Percentiles rank a stretch among this genome's conserved stretches.
These are phyloP conservation scores for Mus spretus DNA, from an alignment of 2,797 vertebrate species.

Conservation along the genomic window DNA sequence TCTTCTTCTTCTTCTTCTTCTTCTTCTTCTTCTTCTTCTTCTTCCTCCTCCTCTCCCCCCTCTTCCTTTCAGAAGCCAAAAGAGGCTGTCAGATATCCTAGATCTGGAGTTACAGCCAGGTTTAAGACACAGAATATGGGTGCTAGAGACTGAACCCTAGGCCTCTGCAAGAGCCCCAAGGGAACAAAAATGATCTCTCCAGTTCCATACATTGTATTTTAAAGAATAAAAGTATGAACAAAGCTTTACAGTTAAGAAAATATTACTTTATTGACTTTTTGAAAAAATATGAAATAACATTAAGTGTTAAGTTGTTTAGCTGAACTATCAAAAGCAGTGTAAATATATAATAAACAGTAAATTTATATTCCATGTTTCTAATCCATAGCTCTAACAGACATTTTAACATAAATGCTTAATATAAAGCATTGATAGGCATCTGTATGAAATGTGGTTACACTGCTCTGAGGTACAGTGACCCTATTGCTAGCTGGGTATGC, in stretches of 20 bases:
- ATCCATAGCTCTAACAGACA: background rate
- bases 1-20: rapidly evolving
- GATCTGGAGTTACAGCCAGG: background rate
- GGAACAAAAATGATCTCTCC: background rate
- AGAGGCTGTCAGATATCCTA: too few relatives aligned
- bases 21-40: too few relatives aligned
- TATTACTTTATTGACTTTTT: background rate
- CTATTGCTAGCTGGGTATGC: background rate
- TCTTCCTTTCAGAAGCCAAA: background rate
- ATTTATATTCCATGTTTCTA: background rate
- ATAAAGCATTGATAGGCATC: background rate
- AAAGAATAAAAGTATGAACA: background rate
- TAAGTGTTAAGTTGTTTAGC: background rate
- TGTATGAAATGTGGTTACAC: background rate
- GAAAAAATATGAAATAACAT: background rate
- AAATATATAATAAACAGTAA: background rate
- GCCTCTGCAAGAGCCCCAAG: background rate
- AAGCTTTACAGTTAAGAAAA: background rate
- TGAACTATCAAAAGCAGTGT: background rate
- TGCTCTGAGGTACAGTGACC: background rate
- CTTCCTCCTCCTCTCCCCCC: too few relatives aligned
- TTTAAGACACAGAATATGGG: background rate
- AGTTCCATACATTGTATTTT: background rate
- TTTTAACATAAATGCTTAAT: conserved; percentile 18
- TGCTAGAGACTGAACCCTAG: background rate